These are phyloP conservation scores for Garra rufa DNA, from an alignment of 2,113 vertebrate genomes.

Conservation along the genomic window DNA sequence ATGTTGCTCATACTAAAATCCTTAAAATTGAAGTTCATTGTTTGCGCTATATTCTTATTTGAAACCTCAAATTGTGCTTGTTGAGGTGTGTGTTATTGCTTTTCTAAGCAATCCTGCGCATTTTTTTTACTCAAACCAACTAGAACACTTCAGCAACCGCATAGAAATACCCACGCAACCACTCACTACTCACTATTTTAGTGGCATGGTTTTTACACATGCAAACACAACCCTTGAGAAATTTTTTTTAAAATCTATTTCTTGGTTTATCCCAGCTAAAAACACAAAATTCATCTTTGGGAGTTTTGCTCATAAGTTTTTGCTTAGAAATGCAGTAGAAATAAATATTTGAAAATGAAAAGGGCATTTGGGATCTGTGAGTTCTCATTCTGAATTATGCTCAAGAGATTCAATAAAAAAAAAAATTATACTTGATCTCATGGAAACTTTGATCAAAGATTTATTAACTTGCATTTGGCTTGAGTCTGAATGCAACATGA, in stretches of 20 bases:
- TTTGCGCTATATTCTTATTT: background rate
- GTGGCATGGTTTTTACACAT: background rate
- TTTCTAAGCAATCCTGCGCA: too few species aligned
- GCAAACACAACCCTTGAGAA: background rate
- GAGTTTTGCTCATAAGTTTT: background rate
- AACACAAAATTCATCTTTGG: background rate
- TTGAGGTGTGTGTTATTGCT: background rate
- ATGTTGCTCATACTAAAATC: background rate
- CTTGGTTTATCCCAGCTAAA: background rate
- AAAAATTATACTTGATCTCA: background rate
- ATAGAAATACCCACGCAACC: too few species aligned
- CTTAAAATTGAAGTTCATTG: background rate
- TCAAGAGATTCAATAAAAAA: background rate
- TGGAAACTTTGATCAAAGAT: constrained; percentile 24
- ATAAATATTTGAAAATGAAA: background rate
- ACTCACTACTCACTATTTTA: too few species aligned
- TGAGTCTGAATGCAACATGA: background rate
- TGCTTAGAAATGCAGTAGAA: background rate
- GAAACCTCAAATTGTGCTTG: background rate
- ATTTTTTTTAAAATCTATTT: background rate
- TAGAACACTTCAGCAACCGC: too few species aligned
- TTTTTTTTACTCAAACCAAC: too few species aligned
- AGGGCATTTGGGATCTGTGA: background rate
- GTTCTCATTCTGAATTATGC: background rate
- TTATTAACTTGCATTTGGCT: constrained; percentile 4